Evolutionary conservation across 2,113 vertebrate genomes (phyloP), one percentile per base, ranked within the genome.

Genomic region (Colaptes auratus): DNA sequence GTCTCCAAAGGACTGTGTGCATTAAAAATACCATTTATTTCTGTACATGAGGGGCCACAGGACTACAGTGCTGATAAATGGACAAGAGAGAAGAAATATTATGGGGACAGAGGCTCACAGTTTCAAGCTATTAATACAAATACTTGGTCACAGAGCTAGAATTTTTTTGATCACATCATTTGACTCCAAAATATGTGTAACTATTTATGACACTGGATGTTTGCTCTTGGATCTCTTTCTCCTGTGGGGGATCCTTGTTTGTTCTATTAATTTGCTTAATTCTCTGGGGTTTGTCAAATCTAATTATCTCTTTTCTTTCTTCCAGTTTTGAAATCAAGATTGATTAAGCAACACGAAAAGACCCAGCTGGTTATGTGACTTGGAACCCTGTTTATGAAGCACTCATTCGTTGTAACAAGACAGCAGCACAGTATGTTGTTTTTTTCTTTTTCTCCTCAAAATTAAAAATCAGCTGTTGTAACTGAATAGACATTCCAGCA

Each of bases 321-420:
- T 96, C 58, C 77, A 96, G 95, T 91, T 95, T 90, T 95, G 84
- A 94, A 93, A 93, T 90, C 84, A 61, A 92, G 88, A 86, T 78
- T 92, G 92, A 94, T 89, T 96, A 92, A 79, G 56, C 72, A 77
- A 52, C 89, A 87, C 28, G 2, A 80, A 70, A 70, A 92, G 89
- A 74, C 71, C 75, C 92, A 94, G 72, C 65, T 95, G 92, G 93
- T 88, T 90, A 88, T 96, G 70, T 94, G 90, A 94, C 80, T 95
- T 61, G 75, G 88, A 89, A 71, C 82, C 72, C 85, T 78, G 89
- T 82, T 87, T 86, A 81, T 83, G 90, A 95, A 85, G 61, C 19
- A 23, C 71, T 95, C 3, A 2, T 88, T 93, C 1, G 0, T 89
- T 88, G 87, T 91, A 20, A 30, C 48, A 48, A 85, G 89, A 74